Conservation (phyloP, 2,888 invertebrate genomes). For the Polyommatus iphigenia region DNA sequence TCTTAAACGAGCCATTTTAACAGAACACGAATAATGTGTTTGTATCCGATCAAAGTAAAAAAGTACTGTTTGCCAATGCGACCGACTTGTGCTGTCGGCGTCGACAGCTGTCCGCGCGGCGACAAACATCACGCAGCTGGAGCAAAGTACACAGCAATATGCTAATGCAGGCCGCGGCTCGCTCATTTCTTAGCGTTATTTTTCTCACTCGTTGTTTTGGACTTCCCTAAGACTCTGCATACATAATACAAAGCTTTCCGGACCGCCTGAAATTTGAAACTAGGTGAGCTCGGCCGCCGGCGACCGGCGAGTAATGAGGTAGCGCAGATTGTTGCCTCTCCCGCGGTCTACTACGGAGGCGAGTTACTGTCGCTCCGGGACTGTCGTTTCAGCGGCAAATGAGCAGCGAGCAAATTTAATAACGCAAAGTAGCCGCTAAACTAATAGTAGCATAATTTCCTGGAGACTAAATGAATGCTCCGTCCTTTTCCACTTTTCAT, state of each 20-base stretch:
- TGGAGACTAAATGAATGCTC: not conserved
- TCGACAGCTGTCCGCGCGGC: not conserved
- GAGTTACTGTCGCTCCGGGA: not conserved
- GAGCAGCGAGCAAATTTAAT: not conserved
- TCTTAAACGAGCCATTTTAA: no score
- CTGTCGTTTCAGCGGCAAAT: no score
- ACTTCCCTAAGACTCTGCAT: conserved; percentile 3
- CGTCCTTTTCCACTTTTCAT: not conserved
- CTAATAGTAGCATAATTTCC: not conserved
- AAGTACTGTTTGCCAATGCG: no score
- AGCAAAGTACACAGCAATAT: not conserved
- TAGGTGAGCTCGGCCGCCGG: not conserved
- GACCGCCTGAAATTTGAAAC: conserved; percentile 11
- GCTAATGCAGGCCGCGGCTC: conserved; percentile 7
- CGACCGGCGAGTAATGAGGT: not conserved
- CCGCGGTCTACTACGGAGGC: not conserved
- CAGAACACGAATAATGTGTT: no score
- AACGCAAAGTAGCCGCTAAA: not conserved
- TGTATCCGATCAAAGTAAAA: no score
- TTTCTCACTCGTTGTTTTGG: conserved; percentile 2
- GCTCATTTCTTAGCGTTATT: conserved; percentile 10
- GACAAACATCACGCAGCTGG: not conserved
- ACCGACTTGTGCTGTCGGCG: not conserved
- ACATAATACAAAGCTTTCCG: conserved; percentile 15
- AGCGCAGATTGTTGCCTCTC: not conserved